phyloP scores from a whole-genome alignment of 2,113 vertebrate species.

The Apteryx mantelli region DNA sequence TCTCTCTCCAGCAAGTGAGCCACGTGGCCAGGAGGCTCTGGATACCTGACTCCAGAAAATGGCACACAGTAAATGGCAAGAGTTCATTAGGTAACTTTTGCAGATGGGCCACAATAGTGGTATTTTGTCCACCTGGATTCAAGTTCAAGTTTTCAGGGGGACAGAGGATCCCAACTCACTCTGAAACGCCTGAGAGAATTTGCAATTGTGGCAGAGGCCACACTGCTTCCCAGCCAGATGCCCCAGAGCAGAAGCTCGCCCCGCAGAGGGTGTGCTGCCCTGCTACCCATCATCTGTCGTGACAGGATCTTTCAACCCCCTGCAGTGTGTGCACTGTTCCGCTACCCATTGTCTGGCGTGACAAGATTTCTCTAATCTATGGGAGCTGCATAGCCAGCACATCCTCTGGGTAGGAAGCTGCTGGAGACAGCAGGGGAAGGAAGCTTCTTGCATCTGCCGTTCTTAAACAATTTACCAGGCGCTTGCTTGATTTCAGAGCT shows the following conservation, averaged over 20 bases:
- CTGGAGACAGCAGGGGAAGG: background rate
- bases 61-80: background rate
- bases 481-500: background rate
- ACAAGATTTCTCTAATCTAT: background rate
- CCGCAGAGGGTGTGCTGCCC: fast-evolving
- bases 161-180: background rate
- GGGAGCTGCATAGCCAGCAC: background rate
- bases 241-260: background rate
- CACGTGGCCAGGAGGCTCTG: background rate
- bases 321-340: fast-evolving
- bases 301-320: background rate
- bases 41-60: background rate
- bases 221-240: background rate
- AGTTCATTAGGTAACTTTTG: background rate
- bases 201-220: background rate
- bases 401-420: background rate
- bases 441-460: background rate
- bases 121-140: background rate
- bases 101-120: background rate
- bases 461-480: fast-evolving
- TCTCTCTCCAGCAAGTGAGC: background rate
- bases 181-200: background rate
- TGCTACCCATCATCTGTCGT: fast-evolving
- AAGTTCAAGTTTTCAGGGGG: background rate
- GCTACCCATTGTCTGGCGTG: fast-evolving